Evolutionary conservation across 2,113 vertebrate species (phyloP), one percentile per base, ranked within the genome.

Genomic region (Romanogobio albipinnatus): DNA sequence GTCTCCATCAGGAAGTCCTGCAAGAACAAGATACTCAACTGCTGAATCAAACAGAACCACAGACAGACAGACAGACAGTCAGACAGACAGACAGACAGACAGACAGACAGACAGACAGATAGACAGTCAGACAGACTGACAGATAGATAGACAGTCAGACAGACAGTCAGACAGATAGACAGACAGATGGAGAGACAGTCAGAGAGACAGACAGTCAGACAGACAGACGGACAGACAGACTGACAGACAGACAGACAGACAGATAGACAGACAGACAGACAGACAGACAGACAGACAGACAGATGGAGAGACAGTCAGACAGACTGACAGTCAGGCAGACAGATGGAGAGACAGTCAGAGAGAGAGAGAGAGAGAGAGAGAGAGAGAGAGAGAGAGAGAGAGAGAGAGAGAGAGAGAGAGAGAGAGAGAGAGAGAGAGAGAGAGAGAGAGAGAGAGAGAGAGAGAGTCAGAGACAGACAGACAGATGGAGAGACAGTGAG

Each of bases 1-100:
- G 97, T 97, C 91, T 99, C 98, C 98, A 99, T 99, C 91, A 99
- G 75, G 93, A 99, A 99, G 93, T 99, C 97, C 98, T 99, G 86
- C 86, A 92, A 10, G 56, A 86, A 51, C 85, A 73, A 79, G 0
- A 47, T 10, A 3, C n/a, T 61, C 17, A 36, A 13, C 9, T 1
- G 2, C 24, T 68, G 3, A 14, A n/a, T 74, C 15, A 59, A 2
- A 58, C 13, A 64, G 49, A 51, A 49, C 47, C 10, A 53, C 14
- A 5, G 3, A 74, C 1, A 26, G 5, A 51, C 0, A 22, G 11
- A 19, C 0, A 13, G 59, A 53, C 0, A 14, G 45, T 49, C 1
- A 14, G 11, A 24, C 11, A 33, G 73, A 51, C 0, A 15, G 9
- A 61, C 0, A 6, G 17, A 39, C 2, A 24, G 53, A 53, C 29